phyloP scores from a whole-genome alignment of 2,113 vertebrate genomes.

The Semicossyphus pulcher region DNA sequence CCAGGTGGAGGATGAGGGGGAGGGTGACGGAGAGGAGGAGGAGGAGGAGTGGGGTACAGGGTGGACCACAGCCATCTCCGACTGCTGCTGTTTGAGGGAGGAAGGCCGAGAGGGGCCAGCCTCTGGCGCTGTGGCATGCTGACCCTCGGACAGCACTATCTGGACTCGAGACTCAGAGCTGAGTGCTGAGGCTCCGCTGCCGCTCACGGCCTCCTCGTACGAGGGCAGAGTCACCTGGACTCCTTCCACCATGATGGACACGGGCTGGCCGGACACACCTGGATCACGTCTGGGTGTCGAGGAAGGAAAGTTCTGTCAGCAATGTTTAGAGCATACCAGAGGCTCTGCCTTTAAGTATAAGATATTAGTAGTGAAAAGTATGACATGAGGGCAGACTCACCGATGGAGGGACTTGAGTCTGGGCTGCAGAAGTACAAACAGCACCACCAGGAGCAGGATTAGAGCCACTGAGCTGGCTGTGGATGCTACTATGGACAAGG shows the following conservation, averaged over 20 bases:
- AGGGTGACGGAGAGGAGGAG: constrained; percentile 72
- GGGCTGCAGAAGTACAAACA: constrained; percentile 96
- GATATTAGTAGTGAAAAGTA: too few species aligned
- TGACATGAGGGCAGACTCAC: constrained; percentile 75
- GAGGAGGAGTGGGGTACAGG: constrained; percentile 82
- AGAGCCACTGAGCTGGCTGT: constrained; percentile 95
- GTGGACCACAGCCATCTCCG: constrained; percentile 93
- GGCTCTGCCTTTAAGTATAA: too few species aligned
- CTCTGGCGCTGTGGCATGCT: constrained; percentile 81
- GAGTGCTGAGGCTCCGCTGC: constrained; percentile 81
- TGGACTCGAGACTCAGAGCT: constrained; percentile 92
- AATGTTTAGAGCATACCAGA: too few species aligned
- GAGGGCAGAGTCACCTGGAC: constrained; percentile 96
- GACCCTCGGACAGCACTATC: constrained; percentile 92
- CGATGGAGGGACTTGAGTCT: constrained; percentile 97
- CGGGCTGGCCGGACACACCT: constrained; percentile 91
- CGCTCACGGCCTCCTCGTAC: constrained; percentile 95
- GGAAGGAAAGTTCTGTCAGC: too few species aligned
- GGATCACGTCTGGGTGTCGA: constrained; percentile 87
- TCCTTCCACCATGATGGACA: constrained; percentile 96
- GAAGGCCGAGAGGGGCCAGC: constrained; percentile 81
- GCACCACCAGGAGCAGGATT: constrained; percentile 94
- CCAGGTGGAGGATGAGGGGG: constrained; percentile 86
- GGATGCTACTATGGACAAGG: constrained; percentile 94
- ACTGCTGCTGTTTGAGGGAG: constrained; percentile 84